These are phyloP conservation scores for Scartelaos histophorus DNA, from an alignment of 2,113 vertebrate genomes.

Conservation along the genomic window DNA sequence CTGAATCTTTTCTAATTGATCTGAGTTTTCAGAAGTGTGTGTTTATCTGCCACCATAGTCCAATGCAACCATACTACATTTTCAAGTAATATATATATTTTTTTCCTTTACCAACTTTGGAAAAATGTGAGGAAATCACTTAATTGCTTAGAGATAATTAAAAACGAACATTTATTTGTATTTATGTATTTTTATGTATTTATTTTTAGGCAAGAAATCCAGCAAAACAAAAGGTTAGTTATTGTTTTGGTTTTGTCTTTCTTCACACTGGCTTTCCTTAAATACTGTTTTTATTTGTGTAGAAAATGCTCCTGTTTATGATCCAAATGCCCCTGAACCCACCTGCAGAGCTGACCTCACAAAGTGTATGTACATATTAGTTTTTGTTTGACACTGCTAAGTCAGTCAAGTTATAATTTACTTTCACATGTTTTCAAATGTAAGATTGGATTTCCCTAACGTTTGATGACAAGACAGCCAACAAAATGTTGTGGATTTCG, in stretches of 20 bases:
- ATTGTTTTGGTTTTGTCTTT: neutral
- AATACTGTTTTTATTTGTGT: neutral
- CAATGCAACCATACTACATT: too few relatives aligned
- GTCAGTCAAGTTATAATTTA: neutral
- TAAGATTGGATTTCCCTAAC: slow-evolving; percentile 61
- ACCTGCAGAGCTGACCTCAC: slow-evolving; percentile 56
- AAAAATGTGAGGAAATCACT: too few relatives aligned
- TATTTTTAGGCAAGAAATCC: slow-evolving; percentile 26
- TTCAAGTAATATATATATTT: too few relatives aligned
- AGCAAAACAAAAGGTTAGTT: slow-evolving; percentile 34
- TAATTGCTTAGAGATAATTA: too few relatives aligned
- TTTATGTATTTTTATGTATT: neutral
- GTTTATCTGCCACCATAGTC: too few relatives aligned
- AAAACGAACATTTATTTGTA: neutral
- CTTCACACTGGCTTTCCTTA: neutral
- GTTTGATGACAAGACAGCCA: slow-evolving; percentile 64
- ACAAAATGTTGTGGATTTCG: slow-evolving; percentile 65
- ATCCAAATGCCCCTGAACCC: slow-evolving; percentile 55
- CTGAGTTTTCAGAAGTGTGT: too few relatives aligned
- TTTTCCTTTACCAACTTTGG: too few relatives aligned
- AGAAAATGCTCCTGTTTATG: slow-evolving; percentile 50
- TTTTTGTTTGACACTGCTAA: neutral
- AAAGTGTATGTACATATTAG: slow-evolving; percentile 38
- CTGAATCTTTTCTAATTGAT: neutral
- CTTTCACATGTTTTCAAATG: neutral